Percentiles rank a stretch among this genome's conserved stretches.
Evolutionary conservation across 2,113 vertebrate genomes (phyloP).

Genomic region (Cettia cetti): DNA sequence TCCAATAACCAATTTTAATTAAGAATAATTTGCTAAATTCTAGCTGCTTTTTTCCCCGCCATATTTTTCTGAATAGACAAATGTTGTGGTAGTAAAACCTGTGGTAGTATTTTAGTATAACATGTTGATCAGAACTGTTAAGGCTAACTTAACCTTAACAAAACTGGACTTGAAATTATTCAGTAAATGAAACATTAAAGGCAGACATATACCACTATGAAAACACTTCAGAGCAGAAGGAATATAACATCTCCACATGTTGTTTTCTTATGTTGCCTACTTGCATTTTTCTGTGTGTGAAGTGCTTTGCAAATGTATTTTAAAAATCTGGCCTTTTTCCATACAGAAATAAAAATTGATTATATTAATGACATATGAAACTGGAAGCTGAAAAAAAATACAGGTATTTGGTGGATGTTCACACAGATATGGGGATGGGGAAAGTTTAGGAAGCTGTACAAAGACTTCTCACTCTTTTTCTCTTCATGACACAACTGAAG

Average conservation of each 20-base stretch:
- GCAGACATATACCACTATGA: not conserved
- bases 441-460: not conserved
- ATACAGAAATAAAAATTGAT: not conserved
- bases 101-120: not conserved
- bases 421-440: not conserved
- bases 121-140: not conserved
- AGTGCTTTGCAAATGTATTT: not conserved
- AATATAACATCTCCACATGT: not conserved
- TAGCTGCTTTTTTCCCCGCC: not conserved
- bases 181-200: not conserved
- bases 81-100: not conserved
- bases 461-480: not conserved
- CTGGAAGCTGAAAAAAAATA: not conserved
- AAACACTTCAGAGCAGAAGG: not conserved
- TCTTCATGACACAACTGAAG: not conserved
- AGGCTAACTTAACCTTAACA: not conserved
- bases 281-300: not conserved
- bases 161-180: not conserved
- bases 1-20: not conserved
- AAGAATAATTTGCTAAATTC: not conserved
- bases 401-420: not conserved
- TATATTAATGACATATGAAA: not conserved
- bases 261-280: not conserved
- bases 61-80: not conserved
- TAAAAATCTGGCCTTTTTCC: not conserved